These are phyloP conservation scores for mouse (Mus musculus) DNA, from an alignment of 2,113 vertebrate species.

Conservation along the genomic window DNA sequence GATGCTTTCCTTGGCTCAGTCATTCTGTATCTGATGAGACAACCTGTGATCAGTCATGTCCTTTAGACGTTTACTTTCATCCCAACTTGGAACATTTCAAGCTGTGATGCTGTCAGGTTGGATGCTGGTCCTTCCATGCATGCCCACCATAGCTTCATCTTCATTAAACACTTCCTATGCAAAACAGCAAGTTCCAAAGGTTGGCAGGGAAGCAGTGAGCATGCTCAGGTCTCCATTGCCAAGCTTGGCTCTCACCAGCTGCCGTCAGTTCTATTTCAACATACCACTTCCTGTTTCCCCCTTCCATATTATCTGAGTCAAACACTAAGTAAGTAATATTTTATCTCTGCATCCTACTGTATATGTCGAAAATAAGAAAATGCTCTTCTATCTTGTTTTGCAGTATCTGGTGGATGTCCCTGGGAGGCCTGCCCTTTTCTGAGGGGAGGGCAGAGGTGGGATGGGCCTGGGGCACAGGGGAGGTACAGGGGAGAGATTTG, in stretches of 20 bases:
- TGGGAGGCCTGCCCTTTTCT: not conserved
- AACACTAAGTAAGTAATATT: not conserved
- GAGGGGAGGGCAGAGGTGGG: not conserved
- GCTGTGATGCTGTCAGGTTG: rapidly evolving
- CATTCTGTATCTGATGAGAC: not conserved
- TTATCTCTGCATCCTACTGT: not conserved
- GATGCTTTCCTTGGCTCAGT: not conserved
- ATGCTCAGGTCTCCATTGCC: rapidly evolving
- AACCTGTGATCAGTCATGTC: rapidly evolving
- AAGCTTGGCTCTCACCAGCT: not conserved
- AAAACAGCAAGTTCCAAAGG: not conserved
- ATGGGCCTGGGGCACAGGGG: not conserved
- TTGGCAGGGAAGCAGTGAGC: not conserved
- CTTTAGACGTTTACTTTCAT: not conserved
- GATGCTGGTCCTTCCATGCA: not conserved
- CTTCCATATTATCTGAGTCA: not conserved
- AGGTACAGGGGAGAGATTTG: not conserved
- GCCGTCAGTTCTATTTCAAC: not conserved
- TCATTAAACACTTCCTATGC: not conserved
- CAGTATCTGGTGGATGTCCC: not conserved
- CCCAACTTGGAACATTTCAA: not conserved
- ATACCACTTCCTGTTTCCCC: not conserved
- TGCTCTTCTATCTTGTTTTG: not conserved
- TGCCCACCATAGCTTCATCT: not conserved
- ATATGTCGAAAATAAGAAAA: not conserved